Percentiles rank a stretch among this genome's conserved stretches.
phyloP scores from a whole-genome alignment of 2,113 vertebrate genomes.

The Conger conger region DNA sequence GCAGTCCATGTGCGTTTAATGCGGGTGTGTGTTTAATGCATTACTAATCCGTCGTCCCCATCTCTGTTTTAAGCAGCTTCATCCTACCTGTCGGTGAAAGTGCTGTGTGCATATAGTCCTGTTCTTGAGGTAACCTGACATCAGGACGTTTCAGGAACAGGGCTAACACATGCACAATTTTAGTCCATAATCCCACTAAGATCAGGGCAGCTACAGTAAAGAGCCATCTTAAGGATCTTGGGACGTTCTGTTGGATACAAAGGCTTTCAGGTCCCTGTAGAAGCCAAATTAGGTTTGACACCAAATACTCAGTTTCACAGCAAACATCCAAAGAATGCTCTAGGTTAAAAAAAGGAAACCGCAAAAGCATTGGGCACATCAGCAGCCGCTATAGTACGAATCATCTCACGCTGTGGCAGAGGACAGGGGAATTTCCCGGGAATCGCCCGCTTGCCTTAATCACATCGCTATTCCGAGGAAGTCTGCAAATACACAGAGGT shows the following conservation, averaged over 20 bases:
- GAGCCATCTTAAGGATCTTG: background rate
- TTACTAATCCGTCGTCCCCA: background rate
- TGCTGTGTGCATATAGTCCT: too few relatives aligned
- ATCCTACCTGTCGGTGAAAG: too few relatives aligned
- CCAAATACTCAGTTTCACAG: background rate
- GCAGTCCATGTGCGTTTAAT: background rate
- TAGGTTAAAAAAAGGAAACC: background rate
- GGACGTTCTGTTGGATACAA: background rate
- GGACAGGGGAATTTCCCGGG: background rate
- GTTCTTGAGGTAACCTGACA: background rate
- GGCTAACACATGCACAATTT: too few relatives aligned
- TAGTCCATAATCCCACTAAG: background rate
- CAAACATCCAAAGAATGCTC: constrained; percentile 5
- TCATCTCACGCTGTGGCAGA: background rate
- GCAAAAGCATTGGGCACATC: background rate
- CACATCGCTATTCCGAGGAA: background rate
- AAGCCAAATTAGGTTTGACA: background rate
- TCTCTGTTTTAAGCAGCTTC: background rate
- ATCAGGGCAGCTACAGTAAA: background rate
- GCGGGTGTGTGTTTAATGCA: background rate
- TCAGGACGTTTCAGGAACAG: too few relatives aligned
- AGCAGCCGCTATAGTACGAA: background rate
- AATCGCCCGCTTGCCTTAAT: background rate
- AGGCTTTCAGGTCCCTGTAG: background rate
- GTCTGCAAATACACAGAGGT: background rate